Base-by-base conservation (phyloP, 2,113 vertebrate species). In the Chunga burmeisteri region DNA sequence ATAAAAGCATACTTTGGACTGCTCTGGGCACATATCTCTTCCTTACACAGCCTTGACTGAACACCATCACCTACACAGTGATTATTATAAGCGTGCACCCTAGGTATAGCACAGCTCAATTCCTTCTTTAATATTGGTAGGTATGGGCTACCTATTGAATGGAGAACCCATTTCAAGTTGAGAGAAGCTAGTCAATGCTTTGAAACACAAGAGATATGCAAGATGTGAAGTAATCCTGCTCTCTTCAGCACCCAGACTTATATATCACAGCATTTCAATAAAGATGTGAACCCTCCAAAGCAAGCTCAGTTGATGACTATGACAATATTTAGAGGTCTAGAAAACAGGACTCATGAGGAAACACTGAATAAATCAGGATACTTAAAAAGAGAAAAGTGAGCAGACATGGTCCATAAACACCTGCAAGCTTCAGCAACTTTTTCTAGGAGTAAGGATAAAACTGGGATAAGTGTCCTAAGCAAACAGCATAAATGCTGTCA, bases 371-470 rank as follows among this genome's bases (percentile, higher is more conserved):
- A 47, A 79, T 15, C 6, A 61, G 20, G n/a, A 27, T 11, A 29
- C 6, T 40, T 32, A 38, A 42, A 56, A 49, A 29, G 9, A 70
- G 6, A 71, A 38, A 27, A 42, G 12, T 30, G 16, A 72, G 59
- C n/a, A 73, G 25, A 32, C 4, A 1, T 0, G 0, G 49, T 42
- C 58, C 62, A 63, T 0, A 0, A 63, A 55, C 6, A 63, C 12
- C 40, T 15, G 50, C 4, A 49, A 87, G 18, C 25, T 78, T 78
- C 38, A 52, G 12, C 14, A 59, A 56, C 14, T 34, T 81, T 34
- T 71, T 34, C 38, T 44, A 21, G 15, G 18, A 63, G 38, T n/a
- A 86, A 66, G 40, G 47, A 46, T 47, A 59, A 55, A 66, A 50
- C 25, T 19, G 20, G 22, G 17, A 17, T 21, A 78, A 86, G 23